Conservation (phyloP, 2,888 invertebrate species). For the Drosophila demipolita region DNA sequence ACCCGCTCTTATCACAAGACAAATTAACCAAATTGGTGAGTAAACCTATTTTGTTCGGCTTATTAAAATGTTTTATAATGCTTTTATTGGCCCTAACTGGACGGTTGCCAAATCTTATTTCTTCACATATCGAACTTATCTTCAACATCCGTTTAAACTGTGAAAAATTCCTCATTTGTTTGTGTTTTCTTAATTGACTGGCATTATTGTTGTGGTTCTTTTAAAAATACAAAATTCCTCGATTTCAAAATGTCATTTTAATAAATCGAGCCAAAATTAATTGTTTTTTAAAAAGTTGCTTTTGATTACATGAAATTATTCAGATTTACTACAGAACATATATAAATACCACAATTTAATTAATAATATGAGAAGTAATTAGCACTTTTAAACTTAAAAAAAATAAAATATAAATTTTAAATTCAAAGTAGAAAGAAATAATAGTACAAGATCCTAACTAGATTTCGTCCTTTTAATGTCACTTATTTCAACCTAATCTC, state of each 20-base stretch:
- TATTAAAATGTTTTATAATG: background rate
- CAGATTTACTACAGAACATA: too few relatives aligned
- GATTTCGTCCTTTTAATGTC: background rate
- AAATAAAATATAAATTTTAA: too few relatives aligned
- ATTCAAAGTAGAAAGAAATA: background rate
- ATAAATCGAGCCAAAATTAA: background rate
- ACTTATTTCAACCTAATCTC: background rate
- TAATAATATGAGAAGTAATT: background rate
- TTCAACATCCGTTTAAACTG: background rate
- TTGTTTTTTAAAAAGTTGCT: background rate
- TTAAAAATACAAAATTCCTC: background rate
- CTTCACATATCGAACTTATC: background rate
- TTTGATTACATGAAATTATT: background rate
- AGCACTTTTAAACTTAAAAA: background rate
- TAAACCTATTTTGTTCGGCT: slow-evolving; percentile 24
- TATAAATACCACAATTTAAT: background rate
- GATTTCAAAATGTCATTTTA: background rate
- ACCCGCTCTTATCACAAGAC: slow-evolving; percentile 41
- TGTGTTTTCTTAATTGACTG: too few relatives aligned
- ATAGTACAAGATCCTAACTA: too few relatives aligned
- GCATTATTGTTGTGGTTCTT: background rate
- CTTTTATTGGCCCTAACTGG: slow-evolving; percentile 8
- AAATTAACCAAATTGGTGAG: slow-evolving; percentile 44
- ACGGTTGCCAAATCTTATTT: background rate
- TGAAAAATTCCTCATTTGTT: background rate